Conservation (phyloP, 2,797 vertebrate genomes). For the Thripadectes ignobilis region DNA sequence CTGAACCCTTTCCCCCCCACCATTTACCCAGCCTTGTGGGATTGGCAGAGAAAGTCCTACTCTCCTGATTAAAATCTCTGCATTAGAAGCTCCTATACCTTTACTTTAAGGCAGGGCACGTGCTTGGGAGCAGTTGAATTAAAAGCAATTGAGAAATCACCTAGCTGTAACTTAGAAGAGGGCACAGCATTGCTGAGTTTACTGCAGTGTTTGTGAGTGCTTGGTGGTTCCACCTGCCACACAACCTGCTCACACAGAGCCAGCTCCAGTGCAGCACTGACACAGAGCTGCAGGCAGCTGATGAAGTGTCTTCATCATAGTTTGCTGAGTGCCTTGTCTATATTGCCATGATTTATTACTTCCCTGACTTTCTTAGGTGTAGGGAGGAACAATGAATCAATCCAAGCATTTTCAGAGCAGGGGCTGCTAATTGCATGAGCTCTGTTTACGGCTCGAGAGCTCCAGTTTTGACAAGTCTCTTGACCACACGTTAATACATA, state of each 20-base stretch:
- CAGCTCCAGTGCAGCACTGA: neutral
- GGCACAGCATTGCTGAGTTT: neutral
- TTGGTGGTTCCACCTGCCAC: neutral
- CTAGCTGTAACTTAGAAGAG: neutral
- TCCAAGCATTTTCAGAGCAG: neutral
- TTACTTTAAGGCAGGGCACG: neutral
- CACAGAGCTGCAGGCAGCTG: neutral
- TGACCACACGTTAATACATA: neutral
- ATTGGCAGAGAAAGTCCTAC: neutral
- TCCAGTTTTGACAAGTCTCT: conserved; percentile 42
- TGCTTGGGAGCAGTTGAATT: neutral
- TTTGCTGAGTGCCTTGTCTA: conserved; percentile 1
- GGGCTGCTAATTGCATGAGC: conserved; percentile 19
- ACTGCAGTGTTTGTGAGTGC: fast-evolving
- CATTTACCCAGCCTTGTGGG: neutral
- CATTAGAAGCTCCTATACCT: neutral
- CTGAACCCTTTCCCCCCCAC: neutral
- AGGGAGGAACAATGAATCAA: conserved; percentile 42
- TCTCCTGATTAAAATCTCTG: neutral
- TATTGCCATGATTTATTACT: conserved; percentile 49
- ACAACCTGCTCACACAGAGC: neutral
- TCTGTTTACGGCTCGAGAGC: neutral
- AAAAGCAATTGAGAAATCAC: neutral
- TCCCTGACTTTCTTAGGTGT: neutral
- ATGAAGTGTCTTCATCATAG: conserved; percentile 16